Evolutionary conservation across 1,140 invertebrate genomes (phyloP).

Genomic region (Hirudo medicinalis): DNA sequence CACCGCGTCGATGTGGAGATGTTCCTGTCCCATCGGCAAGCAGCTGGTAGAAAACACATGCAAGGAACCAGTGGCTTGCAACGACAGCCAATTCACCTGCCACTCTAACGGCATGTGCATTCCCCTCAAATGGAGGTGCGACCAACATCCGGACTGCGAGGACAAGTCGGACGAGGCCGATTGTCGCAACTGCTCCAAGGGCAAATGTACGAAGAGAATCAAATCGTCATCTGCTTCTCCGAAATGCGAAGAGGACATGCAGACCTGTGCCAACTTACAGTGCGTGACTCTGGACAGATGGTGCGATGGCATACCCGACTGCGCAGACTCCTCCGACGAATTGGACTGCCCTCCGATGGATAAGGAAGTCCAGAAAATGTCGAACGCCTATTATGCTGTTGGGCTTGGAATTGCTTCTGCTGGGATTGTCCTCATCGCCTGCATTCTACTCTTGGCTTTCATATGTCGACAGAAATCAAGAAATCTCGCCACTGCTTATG

Average conservation of each 20-base stretch:
- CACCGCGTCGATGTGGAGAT: constrained; percentile 23
- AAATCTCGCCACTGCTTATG: constrained; percentile 23
- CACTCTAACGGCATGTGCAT: constrained; percentile 30
- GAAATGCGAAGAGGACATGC: neutral
- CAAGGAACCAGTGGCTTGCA: constrained; percentile 35
- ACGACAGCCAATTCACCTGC: constrained; percentile 36
- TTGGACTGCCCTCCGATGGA: constrained; percentile 37
- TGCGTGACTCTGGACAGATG: constrained; percentile 70
- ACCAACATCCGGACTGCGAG: constrained; percentile 53
- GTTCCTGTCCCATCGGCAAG: constrained; percentile 36
- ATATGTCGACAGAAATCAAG: constrained; percentile 32
- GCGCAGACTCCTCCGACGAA: constrained; percentile 84
- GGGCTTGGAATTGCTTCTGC: constrained; percentile 32
- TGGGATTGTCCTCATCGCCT: constrained; percentile 30
- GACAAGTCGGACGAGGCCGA: constrained; percentile 67
- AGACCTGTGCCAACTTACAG: constrained; percentile 13
- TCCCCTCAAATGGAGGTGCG: constrained; percentile 42
- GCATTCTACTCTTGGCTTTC: constrained; percentile 33
- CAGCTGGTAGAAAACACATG: constrained; percentile 34
- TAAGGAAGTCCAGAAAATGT: constrained; percentile 8
- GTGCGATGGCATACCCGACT: constrained; percentile 83
- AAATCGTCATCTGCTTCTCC: neutral
- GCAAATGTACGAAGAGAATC: constrained; percentile 38
- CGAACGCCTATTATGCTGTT: constrained; percentile 29
- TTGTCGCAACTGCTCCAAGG: constrained; percentile 48